phyloP scores from a whole-genome alignment of 2,888 invertebrate species.

The Dione vanillae region DNA sequence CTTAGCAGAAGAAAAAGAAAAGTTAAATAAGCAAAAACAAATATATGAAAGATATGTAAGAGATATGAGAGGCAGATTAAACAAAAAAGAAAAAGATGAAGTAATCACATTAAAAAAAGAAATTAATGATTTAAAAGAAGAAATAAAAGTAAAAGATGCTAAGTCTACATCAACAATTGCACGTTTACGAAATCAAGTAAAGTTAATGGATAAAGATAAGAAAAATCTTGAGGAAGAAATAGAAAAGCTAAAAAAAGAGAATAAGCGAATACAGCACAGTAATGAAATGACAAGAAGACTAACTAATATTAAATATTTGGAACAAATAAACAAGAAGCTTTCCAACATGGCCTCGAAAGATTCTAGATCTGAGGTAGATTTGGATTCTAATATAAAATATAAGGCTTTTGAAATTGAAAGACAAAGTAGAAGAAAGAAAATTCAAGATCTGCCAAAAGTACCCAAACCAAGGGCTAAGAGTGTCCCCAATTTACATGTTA shows the following conservation, averaged over 20 bases:
- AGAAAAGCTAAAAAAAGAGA: constrained; percentile 87
- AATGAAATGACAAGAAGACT: constrained; percentile 83
- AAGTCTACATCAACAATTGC: constrained; percentile 89
- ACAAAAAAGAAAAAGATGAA: constrained; percentile 89
- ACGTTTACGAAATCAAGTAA: constrained; percentile 89
- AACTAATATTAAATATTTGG: constrained; percentile 89
- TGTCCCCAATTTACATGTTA: constrained; percentile 79
- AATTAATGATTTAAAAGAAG: constrained; percentile 86
- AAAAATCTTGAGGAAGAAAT: constrained; percentile 86
- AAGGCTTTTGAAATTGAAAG: constrained; percentile 75
- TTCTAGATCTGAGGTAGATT: constrained; percentile 58
- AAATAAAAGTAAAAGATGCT: constrained; percentile 89
- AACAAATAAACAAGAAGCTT: constrained; percentile 88
- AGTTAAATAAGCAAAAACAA: constrained; percentile 86
- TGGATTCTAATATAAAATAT: constrained; percentile 67
- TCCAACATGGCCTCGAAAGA: constrained; percentile 65
- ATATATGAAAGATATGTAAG: constrained; percentile 87
- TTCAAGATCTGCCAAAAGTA: constrained; percentile 51
- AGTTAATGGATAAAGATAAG: constrained; percentile 89
- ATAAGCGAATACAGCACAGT: constrained; percentile 85
- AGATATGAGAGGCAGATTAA: constrained; percentile 87
- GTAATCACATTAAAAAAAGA: constrained; percentile 86
- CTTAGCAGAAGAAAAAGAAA: constrained; percentile 88
- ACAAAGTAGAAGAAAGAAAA: constrained; percentile 65
- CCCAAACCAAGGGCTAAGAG: constrained; percentile 74